Conservation (phyloP, 2,797 vertebrate genomes). For the Hippopotamyrus pictus region DNA sequence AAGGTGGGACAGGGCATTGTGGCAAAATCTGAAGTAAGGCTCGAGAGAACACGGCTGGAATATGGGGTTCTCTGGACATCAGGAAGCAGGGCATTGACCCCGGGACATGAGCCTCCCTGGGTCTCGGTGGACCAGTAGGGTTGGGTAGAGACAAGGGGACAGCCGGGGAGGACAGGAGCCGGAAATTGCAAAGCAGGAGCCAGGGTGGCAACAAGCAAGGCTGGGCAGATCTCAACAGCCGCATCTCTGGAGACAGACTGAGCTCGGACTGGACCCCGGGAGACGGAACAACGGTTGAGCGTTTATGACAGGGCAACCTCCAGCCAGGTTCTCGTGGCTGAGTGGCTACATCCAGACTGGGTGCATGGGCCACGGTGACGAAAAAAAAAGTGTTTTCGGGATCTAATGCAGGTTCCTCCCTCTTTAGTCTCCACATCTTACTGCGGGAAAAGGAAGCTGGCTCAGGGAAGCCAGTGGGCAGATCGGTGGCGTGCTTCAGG, state of each 20-base stretch:
- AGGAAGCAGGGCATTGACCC: background rate
- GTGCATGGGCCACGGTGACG: no score
- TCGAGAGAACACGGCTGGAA: background rate
- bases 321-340: no score
- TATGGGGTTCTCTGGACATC: background rate
- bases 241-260: background rate
- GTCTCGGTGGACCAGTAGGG: background rate
- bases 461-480: background rate
- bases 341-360: no score
- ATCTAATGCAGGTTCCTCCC: no score
- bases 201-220: background rate
- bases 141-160: background rate
- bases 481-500: background rate
- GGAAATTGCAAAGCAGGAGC: background rate
- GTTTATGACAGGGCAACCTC: no score
- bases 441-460: background rate
- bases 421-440: no score
- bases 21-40: background rate
- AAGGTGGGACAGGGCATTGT: background rate
- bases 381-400: no score
- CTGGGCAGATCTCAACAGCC: background rate
- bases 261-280: no score
- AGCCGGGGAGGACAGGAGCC: background rate
- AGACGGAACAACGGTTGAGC: no score
- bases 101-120: background rate